Evolutionary conservation across 35 echinoderm and acorn worm genomes (phyloP).

Genomic region (Heliocidaris tuberculata): DNA sequence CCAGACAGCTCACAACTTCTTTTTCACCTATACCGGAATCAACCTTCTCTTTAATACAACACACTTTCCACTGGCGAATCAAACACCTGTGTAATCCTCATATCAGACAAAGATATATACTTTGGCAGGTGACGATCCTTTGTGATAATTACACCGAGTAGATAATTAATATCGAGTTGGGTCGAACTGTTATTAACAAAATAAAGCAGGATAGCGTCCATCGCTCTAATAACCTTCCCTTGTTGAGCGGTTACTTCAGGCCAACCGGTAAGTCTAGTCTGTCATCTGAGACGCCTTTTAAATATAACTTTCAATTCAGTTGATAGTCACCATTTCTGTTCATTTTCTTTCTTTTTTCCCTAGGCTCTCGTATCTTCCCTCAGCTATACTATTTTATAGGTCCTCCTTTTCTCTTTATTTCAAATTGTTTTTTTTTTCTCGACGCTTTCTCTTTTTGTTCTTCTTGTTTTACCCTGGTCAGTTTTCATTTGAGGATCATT

Average conservation of each 20-base stretch:
- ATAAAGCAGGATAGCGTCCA: not conserved
- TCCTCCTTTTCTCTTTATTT: too few species aligned
- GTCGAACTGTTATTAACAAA: constrained; percentile 10
- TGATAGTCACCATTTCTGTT: not conserved
- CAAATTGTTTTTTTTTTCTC: too few species aligned
- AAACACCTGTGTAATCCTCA: not conserved
- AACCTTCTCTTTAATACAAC: too few species aligned
- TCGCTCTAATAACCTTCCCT: not conserved
- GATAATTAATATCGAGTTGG: constrained; percentile 11
- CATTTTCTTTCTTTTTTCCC: too few species aligned
- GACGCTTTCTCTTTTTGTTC: not conserved
- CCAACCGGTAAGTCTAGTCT: not conserved
- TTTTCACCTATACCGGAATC: too few species aligned
- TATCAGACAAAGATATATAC: not conserved
- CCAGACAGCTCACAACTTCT: too few species aligned
- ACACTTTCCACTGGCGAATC: not conserved
- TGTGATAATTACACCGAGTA: not conserved
- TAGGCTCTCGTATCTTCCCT: too few species aligned
- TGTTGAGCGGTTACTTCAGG: not conserved
- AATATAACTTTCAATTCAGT: not conserved
- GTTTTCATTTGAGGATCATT: too few species aligned
- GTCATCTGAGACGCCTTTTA: not conserved
- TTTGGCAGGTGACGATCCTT: not conserved
- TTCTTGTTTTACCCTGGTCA: not conserved
- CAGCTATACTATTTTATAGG: too few species aligned